Conservation (phyloP, 2,113 vertebrate species). For the Atherinomorus stipes region DNA sequence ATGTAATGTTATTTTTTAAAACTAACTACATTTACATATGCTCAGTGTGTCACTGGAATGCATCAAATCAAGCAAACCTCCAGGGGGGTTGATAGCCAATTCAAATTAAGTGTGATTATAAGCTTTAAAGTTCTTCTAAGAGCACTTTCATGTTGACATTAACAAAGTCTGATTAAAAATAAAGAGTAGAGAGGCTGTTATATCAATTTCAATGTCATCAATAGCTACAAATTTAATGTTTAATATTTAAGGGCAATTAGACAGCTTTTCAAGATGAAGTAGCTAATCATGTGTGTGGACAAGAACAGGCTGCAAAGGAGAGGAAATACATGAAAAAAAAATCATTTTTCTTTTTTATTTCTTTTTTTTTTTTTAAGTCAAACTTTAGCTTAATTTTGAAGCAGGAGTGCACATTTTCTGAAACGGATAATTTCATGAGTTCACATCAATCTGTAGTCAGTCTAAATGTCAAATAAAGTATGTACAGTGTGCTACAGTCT, state of each 20-base stretch:
- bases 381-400: neutral
- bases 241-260: constrained; percentile 50
- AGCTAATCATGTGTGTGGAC: constrained; percentile 46
- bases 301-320: constrained; percentile 27
- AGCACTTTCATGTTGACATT: constrained; percentile 56
- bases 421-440: neutral
- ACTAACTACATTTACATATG: constrained; percentile 75
- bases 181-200: constrained; percentile 49
- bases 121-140: constrained; percentile 66
- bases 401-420: neutral
- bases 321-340: neutral
- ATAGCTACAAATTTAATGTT: constrained; percentile 65
- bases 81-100: constrained; percentile 71
- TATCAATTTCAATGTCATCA: constrained; percentile 55
- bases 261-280: constrained; percentile 34
- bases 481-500: neutral
- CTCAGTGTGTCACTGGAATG: constrained; percentile 51
- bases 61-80: constrained; percentile 72
- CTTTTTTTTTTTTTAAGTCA: constrained; percentile 9
- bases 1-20: constrained; percentile 58
- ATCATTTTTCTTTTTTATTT: constrained; percentile 4
- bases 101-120: constrained; percentile 74
- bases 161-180: constrained; percentile 55
- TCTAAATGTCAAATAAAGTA: neutral
- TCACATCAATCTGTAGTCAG: neutral